Conservation (phyloP, 2,797 vertebrate species). For the Tadarida brasiliensis region DNA sequence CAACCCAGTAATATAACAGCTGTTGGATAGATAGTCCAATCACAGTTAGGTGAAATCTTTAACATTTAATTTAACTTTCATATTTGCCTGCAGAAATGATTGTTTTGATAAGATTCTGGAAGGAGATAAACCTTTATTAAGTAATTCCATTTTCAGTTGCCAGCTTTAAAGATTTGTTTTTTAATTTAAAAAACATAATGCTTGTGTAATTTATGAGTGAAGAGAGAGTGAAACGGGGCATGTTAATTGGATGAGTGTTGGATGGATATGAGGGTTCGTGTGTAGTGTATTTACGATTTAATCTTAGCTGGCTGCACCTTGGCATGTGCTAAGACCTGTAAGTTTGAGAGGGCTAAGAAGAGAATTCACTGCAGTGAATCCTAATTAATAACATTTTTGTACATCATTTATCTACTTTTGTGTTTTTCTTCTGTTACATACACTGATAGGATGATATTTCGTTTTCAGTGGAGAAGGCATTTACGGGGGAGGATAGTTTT, state of each 20-base stretch:
- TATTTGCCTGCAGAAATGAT: constrained; percentile 72
- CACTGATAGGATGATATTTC: neutral
- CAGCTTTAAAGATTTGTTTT: neutral
- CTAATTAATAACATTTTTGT: neutral
- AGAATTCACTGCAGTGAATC: neutral
- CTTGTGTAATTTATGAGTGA: constrained; percentile 10
- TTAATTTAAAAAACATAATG: neutral
- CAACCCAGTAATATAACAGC: constrained; percentile 4
- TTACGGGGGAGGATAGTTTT: constrained; percentile 20
- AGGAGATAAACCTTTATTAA: constrained; percentile 74
- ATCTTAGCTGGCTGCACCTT: neutral
- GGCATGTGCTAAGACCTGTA: neutral
- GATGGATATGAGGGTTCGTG: neutral
- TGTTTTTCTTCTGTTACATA: neutral
- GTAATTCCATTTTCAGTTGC: constrained; percentile 63
- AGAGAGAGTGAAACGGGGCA: neutral
- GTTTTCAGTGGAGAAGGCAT: constrained; percentile 24
- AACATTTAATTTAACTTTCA: constrained; percentile 75
- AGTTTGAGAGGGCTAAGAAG: neutral
- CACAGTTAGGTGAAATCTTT: constrained; percentile 65
- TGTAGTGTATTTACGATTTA: neutral
- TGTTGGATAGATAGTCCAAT: constrained; percentile 49
- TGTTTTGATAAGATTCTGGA: constrained; percentile 69
- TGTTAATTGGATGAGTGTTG: neutral
- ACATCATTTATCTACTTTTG: neutral